phyloP scores from a whole-genome alignment of 1,140 invertebrate genomes.

The Metopolophium dirhodum region DNA sequence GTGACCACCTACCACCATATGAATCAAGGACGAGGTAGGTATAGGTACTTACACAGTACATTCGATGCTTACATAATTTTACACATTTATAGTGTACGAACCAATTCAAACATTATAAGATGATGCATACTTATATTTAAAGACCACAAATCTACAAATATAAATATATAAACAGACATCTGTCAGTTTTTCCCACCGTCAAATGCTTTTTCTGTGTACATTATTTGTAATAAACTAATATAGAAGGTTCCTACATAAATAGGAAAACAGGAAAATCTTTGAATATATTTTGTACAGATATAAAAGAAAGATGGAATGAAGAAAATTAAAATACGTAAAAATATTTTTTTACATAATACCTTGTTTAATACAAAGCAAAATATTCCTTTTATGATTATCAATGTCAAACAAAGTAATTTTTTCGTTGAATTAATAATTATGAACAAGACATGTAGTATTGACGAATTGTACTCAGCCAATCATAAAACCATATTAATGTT shows the following conservation, averaged over 20 bases:
- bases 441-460: neutral
- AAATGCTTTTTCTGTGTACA: neutral
- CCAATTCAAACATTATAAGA: neutral
- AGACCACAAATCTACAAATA: neutral
- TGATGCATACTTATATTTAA: neutral
- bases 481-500: neutral
- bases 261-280: neutral
- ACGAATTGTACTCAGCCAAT: no score
- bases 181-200: neutral
- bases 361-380: neutral
- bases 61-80: neutral
- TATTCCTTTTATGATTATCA: neutral
- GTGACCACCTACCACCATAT: no score
- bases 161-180: neutral
- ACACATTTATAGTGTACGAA: neutral
- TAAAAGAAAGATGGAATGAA: neutral
- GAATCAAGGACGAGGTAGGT: no score
- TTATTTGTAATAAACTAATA: slow-evolving; percentile 3
- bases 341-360: neutral
- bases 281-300: neutral
- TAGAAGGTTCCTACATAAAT: neutral
- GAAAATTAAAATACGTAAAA: neutral
- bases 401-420: neutral
- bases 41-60: no score
- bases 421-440: neutral